Conservation (phyloP, 2,888 invertebrate species). For the Neoaliturus tenellus region DNA sequence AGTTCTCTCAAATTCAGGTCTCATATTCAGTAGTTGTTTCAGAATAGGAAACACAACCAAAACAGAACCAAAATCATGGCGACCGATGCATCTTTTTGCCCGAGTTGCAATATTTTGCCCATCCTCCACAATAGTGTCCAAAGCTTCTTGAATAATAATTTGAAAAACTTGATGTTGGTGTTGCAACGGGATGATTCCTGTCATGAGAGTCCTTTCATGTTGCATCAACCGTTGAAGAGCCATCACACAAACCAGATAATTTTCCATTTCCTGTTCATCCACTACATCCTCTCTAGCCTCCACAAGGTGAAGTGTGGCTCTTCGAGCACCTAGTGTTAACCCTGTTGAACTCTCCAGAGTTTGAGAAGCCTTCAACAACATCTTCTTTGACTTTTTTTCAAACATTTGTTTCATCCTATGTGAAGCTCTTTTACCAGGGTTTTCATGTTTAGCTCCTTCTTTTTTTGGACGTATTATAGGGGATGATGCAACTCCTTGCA, state of each 20-base stretch:
- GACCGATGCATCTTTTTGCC: conserved; percentile 84
- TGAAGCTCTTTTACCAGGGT: conserved; percentile 84
- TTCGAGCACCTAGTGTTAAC: conserved; percentile 79
- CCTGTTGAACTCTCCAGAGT: conserved; percentile 90
- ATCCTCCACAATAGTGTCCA: conserved; percentile 90
- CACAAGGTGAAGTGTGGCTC: conserved; percentile 70
- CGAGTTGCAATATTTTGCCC: conserved; percentile 85
- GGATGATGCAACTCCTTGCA: conserved; percentile 65
- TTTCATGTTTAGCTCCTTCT: conserved; percentile 81
- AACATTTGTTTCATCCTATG: conserved; percentile 90
- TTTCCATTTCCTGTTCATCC: conserved; percentile 89
- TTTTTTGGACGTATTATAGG: conserved; percentile 77
- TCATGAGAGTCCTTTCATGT: conserved; percentile 89
- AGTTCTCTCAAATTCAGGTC: conserved; percentile 88
- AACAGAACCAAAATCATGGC: conserved; percentile 88
- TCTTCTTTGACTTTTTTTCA: conserved; percentile 87
- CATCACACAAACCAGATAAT: conserved; percentile 88
- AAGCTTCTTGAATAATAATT: conserved; percentile 87
- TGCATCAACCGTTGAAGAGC: conserved; percentile 91
- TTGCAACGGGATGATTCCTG: conserved; percentile 88
- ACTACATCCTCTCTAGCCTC: conserved; percentile 77
- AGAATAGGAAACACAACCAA: conserved; percentile 89
- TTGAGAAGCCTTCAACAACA: conserved; percentile 89
- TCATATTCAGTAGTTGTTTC: conserved; percentile 84
- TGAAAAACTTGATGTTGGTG: conserved; percentile 91